Evolutionary conservation across 2,113 vertebrate species (phyloP).

Genomic region (Triplophysa rosa): DNA sequence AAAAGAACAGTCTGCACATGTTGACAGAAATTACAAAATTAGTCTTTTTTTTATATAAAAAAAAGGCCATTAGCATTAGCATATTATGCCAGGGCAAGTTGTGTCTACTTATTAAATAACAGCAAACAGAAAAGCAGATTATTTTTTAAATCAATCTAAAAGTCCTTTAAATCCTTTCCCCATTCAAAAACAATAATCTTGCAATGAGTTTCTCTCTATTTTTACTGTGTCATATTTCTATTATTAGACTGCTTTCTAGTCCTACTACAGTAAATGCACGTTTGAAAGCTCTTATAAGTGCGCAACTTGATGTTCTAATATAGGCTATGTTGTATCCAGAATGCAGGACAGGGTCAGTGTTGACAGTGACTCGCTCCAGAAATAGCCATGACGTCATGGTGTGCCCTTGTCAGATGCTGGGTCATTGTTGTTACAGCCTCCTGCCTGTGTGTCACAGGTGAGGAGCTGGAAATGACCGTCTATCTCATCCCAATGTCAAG

Average conservation of each 20-base stretch:
- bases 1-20: too few species aligned
- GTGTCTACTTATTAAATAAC: too few species aligned
- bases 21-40: too few species aligned
- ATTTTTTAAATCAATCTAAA: too few species aligned
- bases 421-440: constrained; percentile 16
- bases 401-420: constrained; percentile 49
- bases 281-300: not conserved
- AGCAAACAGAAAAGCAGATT: too few species aligned
- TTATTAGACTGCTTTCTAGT: not conserved
- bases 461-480: not conserved
- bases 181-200: not conserved
- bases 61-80: too few species aligned
- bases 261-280: not conserved
- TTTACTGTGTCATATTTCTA: not conserved
- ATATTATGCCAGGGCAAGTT: not conserved
- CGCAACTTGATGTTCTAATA: not conserved
- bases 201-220: not conserved
- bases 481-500: constrained; percentile 3
- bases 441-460: constrained; percentile 21
- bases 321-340: constrained; percentile 13
- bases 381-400: constrained; percentile 50
- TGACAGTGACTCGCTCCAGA: constrained; percentile 38
- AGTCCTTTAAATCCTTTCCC: too few species aligned
- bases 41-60: too few species aligned
- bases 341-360: constrained; percentile 27